Evolutionary conservation across 2,888 invertebrate genomes (phyloP).

Genomic region (Megamerina dolium): DNA sequence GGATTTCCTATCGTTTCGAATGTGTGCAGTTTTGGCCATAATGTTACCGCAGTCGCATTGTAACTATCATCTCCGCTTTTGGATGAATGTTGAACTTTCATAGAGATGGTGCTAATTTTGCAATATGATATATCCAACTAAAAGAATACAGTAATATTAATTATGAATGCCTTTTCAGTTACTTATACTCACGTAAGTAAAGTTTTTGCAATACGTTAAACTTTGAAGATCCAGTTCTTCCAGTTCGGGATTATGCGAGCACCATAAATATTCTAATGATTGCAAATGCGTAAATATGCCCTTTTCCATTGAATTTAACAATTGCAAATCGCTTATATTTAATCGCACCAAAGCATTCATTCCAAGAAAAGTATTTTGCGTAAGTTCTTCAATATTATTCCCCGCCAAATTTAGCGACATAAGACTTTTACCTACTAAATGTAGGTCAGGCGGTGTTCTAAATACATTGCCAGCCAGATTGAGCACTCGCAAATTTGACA

Average conservation of each 20-base stretch:
- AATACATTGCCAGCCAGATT: slow-evolving; percentile 58
- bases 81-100: slow-evolving; percentile 20
- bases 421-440: slow-evolving; percentile 53
- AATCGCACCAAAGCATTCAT: slow-evolving; percentile 54
- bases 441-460: slow-evolving; percentile 58
- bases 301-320: slow-evolving; percentile 54
- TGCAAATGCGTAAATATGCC: slow-evolving; percentile 54
- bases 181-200: slow-evolving; percentile 31
- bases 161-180: background rate
- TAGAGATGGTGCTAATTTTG: slow-evolving; percentile 51
- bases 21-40: slow-evolving; percentile 50
- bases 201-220: slow-evolving; percentile 30
- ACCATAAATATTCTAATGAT: slow-evolving; percentile 45
- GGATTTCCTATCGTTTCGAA: slow-evolving; percentile 59
- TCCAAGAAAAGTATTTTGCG: slow-evolving; percentile 57
- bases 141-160: slow-evolving; percentile 14
- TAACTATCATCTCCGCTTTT: slow-evolving; percentile 14
- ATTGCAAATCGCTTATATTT: slow-evolving; percentile 57
- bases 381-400: slow-evolving; percentile 57
- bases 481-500: slow-evolving; percentile 53
- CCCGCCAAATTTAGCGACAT: slow-evolving; percentile 57
- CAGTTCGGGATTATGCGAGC: slow-evolving; percentile 54
- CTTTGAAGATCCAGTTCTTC: slow-evolving; percentile 57
- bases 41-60: slow-evolving; percentile 8
- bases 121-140: slow-evolving; percentile 62